Base-by-base conservation (phyloP, 2,888 invertebrate genomes). In the Xanthia togata region DNA sequence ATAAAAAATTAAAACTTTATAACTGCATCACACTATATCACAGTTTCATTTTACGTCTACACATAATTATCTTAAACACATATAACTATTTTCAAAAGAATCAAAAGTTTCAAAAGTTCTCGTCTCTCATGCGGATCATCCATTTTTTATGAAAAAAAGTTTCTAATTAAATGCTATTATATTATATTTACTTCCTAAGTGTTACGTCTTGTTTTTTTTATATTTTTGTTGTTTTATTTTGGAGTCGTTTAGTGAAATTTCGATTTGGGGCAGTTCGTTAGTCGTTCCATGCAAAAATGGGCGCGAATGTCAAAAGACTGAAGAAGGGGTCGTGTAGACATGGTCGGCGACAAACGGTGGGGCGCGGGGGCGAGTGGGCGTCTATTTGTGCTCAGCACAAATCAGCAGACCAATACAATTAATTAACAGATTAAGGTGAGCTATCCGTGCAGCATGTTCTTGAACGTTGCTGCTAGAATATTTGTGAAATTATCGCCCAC, bases 361-460 rank as follows among this genome's bases (percentile, higher is more conserved):
- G 89, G 89, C 92, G 93, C 93, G 92, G 93, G 93, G 93, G 89
- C 91, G 85, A 92, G 92, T 89, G 91, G 91, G 90, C 86, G 89
- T 93, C 96, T 96, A 96, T 96, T 96, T 96, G 94, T 93, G 96
- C 94, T 89, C 94, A 93, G 92, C 94, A 96, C 96, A 96, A 96
- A 96, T 96, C 96, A 96, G 92, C 93, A 93, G 95, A 95, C 95
- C 93, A 92, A 94, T 94, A 96, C 95, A 95, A 96, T 96, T 96
- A 96, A 96, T 96, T 96, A 96, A 96, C 92, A 95, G 96, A 96
- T 96, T 96, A 96, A 96, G 95, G 96, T 96, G 96, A 95, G 95
- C 94, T 91, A 95, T 94, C 93, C 93, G 90, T 92, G 92, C 89
- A 89, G 88, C 91, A 91, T 92, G 93, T 92, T 95, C 94, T 95